These are phyloP conservation scores for Apantesis nais DNA, from an alignment of 2,888 invertebrate species.

Conservation along the genomic window DNA sequence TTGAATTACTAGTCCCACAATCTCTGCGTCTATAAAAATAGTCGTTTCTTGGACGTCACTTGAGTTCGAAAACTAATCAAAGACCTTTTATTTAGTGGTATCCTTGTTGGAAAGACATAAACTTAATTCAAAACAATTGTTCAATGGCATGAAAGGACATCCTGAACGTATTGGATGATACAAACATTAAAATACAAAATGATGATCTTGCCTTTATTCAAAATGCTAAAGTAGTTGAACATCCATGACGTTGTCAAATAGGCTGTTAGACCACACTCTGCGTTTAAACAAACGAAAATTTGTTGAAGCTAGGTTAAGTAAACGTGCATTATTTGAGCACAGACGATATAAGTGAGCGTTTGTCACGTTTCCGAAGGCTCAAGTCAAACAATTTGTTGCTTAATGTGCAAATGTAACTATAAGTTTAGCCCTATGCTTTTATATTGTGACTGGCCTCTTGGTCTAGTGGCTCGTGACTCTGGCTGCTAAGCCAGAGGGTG, in stretches of 20 bases:
- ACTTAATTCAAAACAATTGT: conserved; percentile 21
- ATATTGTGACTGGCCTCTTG: too few species aligned
- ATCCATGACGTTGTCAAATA: conserved; percentile 30
- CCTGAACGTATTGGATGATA: neutral
- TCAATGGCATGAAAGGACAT: neutral
- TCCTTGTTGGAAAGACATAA: conserved; percentile 32
- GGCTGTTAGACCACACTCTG: conserved; percentile 24
- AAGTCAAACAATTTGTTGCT: conserved; percentile 53
- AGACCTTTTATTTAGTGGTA: conserved; percentile 55
- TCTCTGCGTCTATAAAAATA: conserved; percentile 71
- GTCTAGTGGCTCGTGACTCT: too few species aligned
- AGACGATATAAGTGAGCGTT: conserved; percentile 63
- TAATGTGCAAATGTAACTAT: conserved; percentile 41
- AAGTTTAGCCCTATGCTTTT: neutral
- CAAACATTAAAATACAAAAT: neutral
- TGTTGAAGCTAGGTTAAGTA: conserved; percentile 63
- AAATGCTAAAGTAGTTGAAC: neutral
- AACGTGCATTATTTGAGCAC: conserved; percentile 57
- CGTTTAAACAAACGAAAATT: conserved; percentile 61
- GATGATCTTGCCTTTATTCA: conserved; percentile 10
- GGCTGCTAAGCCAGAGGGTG: too few species aligned
- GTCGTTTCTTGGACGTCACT: conserved; percentile 47
- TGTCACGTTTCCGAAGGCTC: conserved; percentile 49
- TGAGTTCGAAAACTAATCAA: conserved; percentile 55
- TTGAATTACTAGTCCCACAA: conserved; percentile 75